phyloP scores from a whole-genome alignment of 1,140 invertebrate genomes.

The Neuroterus valhalla region DNA sequence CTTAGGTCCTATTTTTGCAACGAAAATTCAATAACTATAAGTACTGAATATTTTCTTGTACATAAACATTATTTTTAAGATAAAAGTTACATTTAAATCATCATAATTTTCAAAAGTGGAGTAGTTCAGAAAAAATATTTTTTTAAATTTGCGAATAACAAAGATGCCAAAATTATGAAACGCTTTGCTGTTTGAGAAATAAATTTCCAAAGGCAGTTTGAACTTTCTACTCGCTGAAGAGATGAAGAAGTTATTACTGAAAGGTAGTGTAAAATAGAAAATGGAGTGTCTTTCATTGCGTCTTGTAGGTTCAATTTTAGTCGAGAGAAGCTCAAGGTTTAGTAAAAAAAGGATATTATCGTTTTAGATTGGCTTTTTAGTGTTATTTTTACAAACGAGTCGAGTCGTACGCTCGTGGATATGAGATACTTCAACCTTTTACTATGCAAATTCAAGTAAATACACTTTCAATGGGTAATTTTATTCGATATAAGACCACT shows the following conservation, averaged over 20 bases:
- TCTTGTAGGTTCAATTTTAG: constrained; percentile 12
- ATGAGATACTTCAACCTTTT: constrained; percentile 22
- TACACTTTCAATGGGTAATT: constrained; percentile 23
- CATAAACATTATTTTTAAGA: not conserved
- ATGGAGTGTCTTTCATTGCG: constrained; percentile 4
- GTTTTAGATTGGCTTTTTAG: not conserved
- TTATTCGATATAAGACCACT: constrained; percentile 14
- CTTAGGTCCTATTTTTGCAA: constrained; percentile 24
- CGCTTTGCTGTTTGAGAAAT: not conserved
- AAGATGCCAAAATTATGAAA: not conserved
- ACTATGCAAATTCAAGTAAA: constrained; percentile 25
- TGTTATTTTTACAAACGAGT: constrained; percentile 7
- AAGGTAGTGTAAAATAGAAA: constrained; percentile 3
- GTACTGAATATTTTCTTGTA: not conserved
- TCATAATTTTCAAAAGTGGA: no score
- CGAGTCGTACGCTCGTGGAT: not conserved
- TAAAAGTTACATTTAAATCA: not conserved
- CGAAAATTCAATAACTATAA: not conserved
- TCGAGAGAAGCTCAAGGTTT: constrained; percentile 17
- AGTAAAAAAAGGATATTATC: not conserved
- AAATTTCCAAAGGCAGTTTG: not conserved
- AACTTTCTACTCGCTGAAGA: not conserved
- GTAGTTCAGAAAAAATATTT: not conserved
- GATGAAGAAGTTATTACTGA: constrained; percentile 16
- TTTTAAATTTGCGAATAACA: not conserved